phyloP scores from a whole-genome alignment of 2,797 vertebrate species.

The Bradypus variegatus region DNA sequence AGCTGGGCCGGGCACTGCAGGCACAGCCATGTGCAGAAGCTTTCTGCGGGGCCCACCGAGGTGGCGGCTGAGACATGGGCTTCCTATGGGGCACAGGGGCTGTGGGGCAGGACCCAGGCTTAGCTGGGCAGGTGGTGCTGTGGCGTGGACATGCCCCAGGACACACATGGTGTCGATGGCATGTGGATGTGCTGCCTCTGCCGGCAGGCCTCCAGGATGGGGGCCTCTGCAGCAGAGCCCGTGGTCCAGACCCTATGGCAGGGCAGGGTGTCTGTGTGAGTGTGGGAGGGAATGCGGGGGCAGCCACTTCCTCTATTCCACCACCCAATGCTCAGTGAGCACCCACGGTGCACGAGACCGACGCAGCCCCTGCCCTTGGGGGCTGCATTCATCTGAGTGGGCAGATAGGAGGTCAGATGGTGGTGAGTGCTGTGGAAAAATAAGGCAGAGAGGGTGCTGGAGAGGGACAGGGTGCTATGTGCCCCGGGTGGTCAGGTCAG shows the following conservation, averaged over 20 bases:
- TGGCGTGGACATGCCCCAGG: fast-evolving
- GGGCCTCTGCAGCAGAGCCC: no score
- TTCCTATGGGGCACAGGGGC: no score
- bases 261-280: background rate
- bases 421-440: background rate
- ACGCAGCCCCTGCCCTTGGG: background rate
- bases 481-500: background rate
- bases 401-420: background rate
- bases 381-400: background rate
- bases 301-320: background rate
- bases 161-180: background rate
- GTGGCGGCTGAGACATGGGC: background rate
- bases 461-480: background rate
- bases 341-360: background rate
- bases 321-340: background rate
- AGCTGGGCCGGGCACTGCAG: no score
- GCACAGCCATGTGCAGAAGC: no score
- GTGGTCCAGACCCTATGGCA: no score
- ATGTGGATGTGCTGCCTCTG: background rate
- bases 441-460: background rate
- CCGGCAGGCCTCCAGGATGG: background rate
- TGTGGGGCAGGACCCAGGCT: background rate
- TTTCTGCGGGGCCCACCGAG: background rate
- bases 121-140: background rate
- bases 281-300: fast-evolving